Evolutionary conservation across 1,140 invertebrate genomes (phyloP).

Genomic region (Ridgeia piscesae): DNA sequence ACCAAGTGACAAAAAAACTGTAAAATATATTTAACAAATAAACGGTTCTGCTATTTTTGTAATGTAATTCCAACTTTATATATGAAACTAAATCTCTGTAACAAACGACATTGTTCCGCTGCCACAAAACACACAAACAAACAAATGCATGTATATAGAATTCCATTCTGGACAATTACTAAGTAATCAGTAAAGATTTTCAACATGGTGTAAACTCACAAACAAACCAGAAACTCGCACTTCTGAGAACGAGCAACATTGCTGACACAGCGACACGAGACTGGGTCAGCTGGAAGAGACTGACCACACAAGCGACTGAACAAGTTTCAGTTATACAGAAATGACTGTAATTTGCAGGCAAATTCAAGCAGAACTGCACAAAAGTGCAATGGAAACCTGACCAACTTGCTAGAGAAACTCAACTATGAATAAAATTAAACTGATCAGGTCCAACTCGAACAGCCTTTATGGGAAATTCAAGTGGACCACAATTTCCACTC

Average conservation of each 20-base stretch:
- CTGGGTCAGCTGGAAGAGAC: background rate
- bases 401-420: background rate
- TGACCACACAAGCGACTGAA: background rate
- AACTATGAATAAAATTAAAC: background rate
- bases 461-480: background rate
- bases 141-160: background rate
- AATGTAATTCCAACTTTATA: constrained; percentile 2
- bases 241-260: background rate
- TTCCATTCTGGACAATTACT: background rate
- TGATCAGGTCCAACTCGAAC: background rate
- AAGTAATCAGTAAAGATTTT: background rate
- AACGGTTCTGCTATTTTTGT: background rate
- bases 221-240: background rate
- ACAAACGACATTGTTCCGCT: background rate
- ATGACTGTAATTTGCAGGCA: background rate
- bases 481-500: background rate
- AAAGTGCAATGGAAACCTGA: background rate
- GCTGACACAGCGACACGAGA: background rate
- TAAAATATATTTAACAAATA: constrained; percentile 2
- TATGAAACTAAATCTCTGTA: constrained; percentile 6
- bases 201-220: background rate
- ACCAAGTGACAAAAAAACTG: background rate
- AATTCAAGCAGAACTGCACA: background rate
- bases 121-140: background rate
- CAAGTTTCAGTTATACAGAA: background rate